A percentile compares a stretch with the other conserved stretches of the same genome.
Evolutionary conservation across 2,888 invertebrate species (phyloP).

Genomic region (Andrena haemorrhoa): DNA sequence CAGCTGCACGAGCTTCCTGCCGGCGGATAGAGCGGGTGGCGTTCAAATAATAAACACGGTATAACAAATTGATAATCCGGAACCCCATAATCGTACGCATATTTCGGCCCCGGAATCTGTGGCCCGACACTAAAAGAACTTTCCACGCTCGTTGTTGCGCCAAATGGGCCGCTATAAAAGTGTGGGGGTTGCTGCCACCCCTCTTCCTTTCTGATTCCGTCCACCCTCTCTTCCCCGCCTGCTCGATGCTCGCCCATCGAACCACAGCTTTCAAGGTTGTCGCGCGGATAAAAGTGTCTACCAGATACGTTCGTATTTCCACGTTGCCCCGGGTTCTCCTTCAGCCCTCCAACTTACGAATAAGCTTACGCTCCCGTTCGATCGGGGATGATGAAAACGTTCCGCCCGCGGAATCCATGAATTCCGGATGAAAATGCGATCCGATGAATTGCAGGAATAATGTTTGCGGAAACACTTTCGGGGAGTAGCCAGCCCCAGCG

Average conservation of each 20-base stretch:
- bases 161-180: conserved; percentile 85
- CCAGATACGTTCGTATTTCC: conserved; percentile 6
- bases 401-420: neutral
- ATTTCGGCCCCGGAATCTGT: conserved; percentile 82
- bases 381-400: neutral
- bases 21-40: conserved; percentile 24
- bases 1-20: conserved; percentile 50
- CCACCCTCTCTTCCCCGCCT: conserved; percentile 25
- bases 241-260: conserved; percentile 19
- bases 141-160: conserved; percentile 85
- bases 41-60: conserved; percentile 81
- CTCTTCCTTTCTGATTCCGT: conserved; percentile 45
- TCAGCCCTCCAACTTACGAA: neutral
- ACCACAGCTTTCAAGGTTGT: conserved; percentile 13
- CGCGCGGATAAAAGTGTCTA: conserved; percentile 37
- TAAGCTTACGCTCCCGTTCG: neutral
- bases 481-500: too few relatives aligned
- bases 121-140: conserved; percentile 83
- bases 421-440: neutral
- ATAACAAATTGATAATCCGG: conserved; percentile 85
- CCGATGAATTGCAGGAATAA: neutral
- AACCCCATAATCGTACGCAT: conserved; percentile 83
- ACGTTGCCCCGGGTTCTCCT: neutral
- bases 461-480: too few relatives aligned
- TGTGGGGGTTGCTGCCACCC: conserved; percentile 74